Evolutionary conservation across 2,888 invertebrate genomes (phyloP), one percentile per base, ranked within the genome.

Genomic region (Coremacera marginata): DNA sequence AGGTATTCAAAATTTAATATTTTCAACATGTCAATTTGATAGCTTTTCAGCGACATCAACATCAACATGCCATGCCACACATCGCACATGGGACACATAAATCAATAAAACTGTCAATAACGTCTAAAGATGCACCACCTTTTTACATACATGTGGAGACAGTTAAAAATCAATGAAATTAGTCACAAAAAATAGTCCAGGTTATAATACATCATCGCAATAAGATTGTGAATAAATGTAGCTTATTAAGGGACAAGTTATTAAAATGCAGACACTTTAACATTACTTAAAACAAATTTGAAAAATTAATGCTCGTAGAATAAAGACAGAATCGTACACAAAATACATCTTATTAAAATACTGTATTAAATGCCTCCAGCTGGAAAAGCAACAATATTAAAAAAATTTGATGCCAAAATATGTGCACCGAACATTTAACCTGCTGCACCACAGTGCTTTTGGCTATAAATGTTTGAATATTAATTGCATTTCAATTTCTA

Each of bases 41-140:
- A 5, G 7, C 34, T 31, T 34, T 16, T 34, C 63, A 31, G 31
- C 31, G 68, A 37, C 37, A 44, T 31, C 2, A 11, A 37, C 67
- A 37, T 19, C 37, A 34, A 16, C 9, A 25, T 16, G 31, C 19
- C 55, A 55, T 16, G 11, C 27, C 34, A 31, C 7, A 14, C 31
- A 11, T 16, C 63, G 34, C 34, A 19, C 22, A 16, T 65, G 68
- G 25, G n/a, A 49, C 5, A 22, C 16, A 73, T 78, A 76, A 76
- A 78, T 78, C 78, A 78, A 63, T 55, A 63, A 68, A 70, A 44
- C 76, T 76, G 78, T 78, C 78, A 76, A 31, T 52, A 51, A n/a
- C 49, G 75, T 72, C 75, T 75, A 60, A 37, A 52, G 11, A 22
- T n/a, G 60, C 37, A 27, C 68, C 31, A 57, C 11, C 49, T 49